Evolutionary conservation across 64 coral and sea anemone genomes (phyloP), one percentile per base, ranked within the genome.

Genomic region (Pocillopora damicornis): DNA sequence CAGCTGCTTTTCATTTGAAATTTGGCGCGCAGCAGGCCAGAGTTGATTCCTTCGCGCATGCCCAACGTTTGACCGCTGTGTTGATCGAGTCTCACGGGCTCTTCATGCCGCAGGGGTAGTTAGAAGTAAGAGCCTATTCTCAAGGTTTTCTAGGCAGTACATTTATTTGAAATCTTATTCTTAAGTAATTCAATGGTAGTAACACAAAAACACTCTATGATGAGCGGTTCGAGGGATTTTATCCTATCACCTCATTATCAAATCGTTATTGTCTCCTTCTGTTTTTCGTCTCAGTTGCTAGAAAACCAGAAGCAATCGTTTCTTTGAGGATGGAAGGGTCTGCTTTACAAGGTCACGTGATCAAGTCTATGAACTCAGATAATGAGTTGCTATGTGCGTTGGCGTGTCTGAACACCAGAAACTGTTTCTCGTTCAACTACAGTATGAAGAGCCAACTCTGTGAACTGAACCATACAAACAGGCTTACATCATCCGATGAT

Each of bases 401-500:
- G 22, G 71, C 57, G 65, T 85, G 81, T n/a, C 16, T 85, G 81
- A 85, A 72, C 22, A 85, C 65, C 1, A 22, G 10, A 35, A 85
- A 15, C 37, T 85, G 81, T 66, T 85, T 85, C 6, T 72, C 64
- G 12, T 85, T 85, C 38, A 85, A 85, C 37, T 85, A 85, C 64
- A 85, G 71, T 57, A 14, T 38, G 2, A 68, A 58, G n/a, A 11
- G 37, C 56, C 36, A 85, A 68, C 4, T 58, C 20, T 85, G 81
- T 23, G 81, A 85, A n/a, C 38, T 85, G 67, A 85, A 58, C 72
- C 81, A 85, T 57, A 35, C 81, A 71, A 85, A 73, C 65, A 73
- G 14, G 65, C 57, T 73, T 10, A 85, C 81, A 13, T 85, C 81
- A 72, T 22, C 65, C 13, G 11, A 13, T 20, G 81, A 85, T 15